Conservation (phyloP, 2,113 vertebrate genomes). For the Carlito syrichta region DNA sequence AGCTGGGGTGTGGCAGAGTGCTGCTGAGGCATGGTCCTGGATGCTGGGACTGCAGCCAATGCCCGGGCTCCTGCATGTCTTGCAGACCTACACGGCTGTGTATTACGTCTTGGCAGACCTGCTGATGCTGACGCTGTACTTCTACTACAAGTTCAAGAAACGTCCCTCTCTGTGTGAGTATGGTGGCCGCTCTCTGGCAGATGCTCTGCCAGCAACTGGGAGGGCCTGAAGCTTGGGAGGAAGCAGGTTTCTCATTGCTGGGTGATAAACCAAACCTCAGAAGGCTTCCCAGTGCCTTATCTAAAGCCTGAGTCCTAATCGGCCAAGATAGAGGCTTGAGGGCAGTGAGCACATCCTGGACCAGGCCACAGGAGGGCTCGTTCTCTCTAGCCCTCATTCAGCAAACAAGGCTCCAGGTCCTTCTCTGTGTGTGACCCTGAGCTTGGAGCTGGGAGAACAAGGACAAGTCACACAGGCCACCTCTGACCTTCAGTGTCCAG, state of each 20-base stretch:
- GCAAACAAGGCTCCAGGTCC: neutral
- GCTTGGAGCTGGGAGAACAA: neutral
- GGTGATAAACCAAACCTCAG: neutral
- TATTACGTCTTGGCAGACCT: slow-evolving; percentile 94
- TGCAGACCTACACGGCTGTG: slow-evolving; percentile 91
- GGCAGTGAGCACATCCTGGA: neutral
- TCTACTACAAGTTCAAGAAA: slow-evolving; percentile 89
- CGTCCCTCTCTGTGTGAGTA: slow-evolving; percentile 72
- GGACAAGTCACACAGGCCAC: neutral
- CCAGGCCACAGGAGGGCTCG: neutral
- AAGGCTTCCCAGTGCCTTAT: neutral
- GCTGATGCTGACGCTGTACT: slow-evolving; percentile 89
- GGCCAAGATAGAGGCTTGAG: neutral
- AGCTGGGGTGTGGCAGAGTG: neutral
- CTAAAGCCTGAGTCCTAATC: neutral
- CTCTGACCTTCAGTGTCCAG: neutral
- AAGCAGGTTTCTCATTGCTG: neutral
- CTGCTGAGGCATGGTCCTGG: rapidly evolving
- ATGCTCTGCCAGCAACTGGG: rapidly evolving
- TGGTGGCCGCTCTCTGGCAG: rapidly evolving
- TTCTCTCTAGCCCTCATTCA: rapidly evolving
- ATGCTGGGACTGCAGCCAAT: neutral
- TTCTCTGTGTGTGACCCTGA: neutral
- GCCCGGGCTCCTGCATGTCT: neutral
- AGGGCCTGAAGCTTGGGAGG: neutral